A percentile compares a stretch with the other conserved stretches of the same genome.
Conservation (phyloP, 1,140 invertebrate genomes). For the Periplaneta americana region DNA sequence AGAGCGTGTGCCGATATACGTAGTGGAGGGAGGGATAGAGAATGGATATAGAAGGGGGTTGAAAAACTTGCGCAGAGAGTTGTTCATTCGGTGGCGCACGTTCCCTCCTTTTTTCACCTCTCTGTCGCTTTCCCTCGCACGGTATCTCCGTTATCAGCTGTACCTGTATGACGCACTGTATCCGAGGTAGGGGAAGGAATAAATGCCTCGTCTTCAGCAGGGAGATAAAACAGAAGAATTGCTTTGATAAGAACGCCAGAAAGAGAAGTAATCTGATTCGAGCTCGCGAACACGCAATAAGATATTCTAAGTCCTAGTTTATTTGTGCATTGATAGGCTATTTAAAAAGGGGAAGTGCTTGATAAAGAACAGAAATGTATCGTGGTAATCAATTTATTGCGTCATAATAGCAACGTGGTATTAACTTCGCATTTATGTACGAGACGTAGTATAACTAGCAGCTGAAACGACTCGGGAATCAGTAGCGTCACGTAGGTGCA, state of each 20-base stretch:
- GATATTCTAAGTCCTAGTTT: no score
- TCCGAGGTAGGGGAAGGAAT: neutral
- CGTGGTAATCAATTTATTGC: neutral
- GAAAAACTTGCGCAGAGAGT: neutral
- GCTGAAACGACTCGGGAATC: no score
- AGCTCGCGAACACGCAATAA: no score
- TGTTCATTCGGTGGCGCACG: neutral
- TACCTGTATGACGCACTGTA: neutral
- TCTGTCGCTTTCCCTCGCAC: neutral
- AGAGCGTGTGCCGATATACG: neutral
- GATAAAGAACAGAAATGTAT: no score
- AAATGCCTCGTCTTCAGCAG: neutral
- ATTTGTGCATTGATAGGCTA: no score
- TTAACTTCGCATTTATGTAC: no score
- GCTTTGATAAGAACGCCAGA: no score
- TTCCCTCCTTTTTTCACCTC: neutral
- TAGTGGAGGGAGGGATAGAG: neutral
- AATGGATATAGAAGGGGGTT: neutral
- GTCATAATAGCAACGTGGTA: neutral
- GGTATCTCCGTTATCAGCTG: neutral
- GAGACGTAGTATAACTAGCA: no score
- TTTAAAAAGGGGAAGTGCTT: neutral
- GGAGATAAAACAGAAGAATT: neutral
- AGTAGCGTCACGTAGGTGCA: no score
- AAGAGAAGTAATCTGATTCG: no score